Percentiles rank a stretch among this genome's conserved stretches.
Conservation (phyloP, 2,888 invertebrate genomes). For the Clitarchus hookeri region DNA sequence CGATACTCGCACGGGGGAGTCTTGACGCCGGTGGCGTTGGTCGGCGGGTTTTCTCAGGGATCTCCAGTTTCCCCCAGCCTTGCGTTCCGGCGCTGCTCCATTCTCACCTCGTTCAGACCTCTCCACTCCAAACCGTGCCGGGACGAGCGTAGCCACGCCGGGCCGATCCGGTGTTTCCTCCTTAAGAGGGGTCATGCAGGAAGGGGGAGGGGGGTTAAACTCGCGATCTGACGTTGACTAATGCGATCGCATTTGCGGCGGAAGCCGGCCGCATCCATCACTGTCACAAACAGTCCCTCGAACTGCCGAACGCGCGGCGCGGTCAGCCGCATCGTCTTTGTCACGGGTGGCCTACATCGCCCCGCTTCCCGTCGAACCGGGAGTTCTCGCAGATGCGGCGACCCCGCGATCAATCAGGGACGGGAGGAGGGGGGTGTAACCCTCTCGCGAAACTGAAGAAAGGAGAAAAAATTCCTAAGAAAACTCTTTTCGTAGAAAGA, state of each 20-base stretch:
- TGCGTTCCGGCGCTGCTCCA: too few relatives aligned
- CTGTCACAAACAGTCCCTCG: background rate
- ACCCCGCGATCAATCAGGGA: too few relatives aligned
- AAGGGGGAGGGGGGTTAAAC: background rate
- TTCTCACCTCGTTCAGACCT: too few relatives aligned
- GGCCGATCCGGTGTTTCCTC: too few relatives aligned
- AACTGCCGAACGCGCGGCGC: background rate
- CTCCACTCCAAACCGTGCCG: too few relatives aligned
- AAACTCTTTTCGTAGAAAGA: background rate
- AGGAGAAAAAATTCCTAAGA: background rate
- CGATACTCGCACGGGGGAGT: too few relatives aligned
- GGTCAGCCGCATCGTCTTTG: background rate
- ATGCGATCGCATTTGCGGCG: constrained; percentile 9
- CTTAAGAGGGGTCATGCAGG: too few relatives aligned
- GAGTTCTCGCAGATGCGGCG: too few relatives aligned
- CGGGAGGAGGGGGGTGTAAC: background rate
- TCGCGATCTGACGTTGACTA: constrained; percentile 1
- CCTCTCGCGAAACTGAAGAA: background rate
- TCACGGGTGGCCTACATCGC: background rate
- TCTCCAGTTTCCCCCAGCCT: too few relatives aligned
- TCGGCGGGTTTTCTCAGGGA: too few relatives aligned
- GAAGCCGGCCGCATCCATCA: background rate
- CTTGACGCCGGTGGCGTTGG: too few relatives aligned
- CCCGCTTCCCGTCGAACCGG: background rate
- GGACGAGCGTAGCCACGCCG: too few relatives aligned